Conservation (phyloP, 2,113 vertebrate genomes). For the Alaudala cheleensis region DNA sequence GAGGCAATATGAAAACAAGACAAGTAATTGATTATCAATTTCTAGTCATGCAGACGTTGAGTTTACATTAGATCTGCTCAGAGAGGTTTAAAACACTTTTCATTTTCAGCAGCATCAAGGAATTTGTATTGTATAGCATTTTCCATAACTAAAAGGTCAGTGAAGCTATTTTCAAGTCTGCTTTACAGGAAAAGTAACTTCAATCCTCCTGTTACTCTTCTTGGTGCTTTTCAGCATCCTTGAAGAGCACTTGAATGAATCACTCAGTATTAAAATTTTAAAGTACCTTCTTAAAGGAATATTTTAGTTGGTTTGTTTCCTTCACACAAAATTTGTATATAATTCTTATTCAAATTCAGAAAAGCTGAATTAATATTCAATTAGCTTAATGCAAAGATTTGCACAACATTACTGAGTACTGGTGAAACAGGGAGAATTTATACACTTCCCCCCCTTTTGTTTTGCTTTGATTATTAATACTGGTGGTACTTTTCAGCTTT, state of each 20-base stretch:
- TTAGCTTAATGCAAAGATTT: background rate
- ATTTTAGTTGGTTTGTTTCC: background rate
- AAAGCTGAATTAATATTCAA: background rate
- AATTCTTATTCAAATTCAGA: background rate
- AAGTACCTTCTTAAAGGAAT: background rate
- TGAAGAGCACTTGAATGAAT: background rate
- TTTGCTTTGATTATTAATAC: background rate
- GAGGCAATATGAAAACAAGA: background rate
- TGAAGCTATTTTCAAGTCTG: background rate
- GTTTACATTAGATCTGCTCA: background rate
- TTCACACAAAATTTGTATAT: background rate
- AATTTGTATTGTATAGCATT: background rate
- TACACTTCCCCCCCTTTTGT: rapidly evolving
- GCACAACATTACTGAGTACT: background rate
- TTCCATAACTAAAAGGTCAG: background rate
- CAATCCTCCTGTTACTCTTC: background rate
- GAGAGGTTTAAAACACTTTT: background rate
- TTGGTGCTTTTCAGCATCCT: background rate
- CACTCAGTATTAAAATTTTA: background rate
- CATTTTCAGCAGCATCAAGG: background rate
- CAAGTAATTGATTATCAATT: background rate
- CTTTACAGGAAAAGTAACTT: background rate
- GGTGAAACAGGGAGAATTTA: background rate
- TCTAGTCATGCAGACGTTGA: background rate
- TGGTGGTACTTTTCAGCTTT: background rate